Conservation (phyloP, 64 coral and sea anemone genomes). For the Montipora capricornis region DNA sequence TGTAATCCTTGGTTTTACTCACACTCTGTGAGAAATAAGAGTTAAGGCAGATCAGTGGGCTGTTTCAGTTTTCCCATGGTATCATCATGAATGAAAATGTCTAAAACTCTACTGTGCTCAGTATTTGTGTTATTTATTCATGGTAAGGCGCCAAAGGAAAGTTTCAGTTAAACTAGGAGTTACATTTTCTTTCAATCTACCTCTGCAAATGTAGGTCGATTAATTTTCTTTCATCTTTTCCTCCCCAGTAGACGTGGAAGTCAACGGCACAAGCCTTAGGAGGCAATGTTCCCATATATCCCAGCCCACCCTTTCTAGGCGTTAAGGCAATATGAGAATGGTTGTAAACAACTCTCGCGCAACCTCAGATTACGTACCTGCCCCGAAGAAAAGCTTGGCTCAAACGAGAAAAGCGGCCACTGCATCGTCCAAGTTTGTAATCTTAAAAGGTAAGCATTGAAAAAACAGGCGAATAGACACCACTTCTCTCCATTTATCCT, state of each 20-base stretch:
- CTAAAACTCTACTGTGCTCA: too few species aligned
- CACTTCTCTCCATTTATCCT: not conserved
- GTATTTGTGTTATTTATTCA: too few species aligned
- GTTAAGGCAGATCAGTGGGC: too few species aligned
- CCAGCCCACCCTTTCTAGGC: not conserved
- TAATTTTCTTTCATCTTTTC: too few species aligned
- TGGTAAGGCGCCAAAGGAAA: not conserved
- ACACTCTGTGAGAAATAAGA: too few species aligned
- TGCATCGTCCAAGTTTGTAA: not conserved
- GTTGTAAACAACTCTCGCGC: constrained; percentile 22
- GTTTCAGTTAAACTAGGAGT: not conserved
- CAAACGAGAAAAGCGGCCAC: not conserved
- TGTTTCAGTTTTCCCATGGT: too few species aligned
- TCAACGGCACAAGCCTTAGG: too few species aligned
- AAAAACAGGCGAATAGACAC: not conserved
- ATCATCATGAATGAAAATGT: too few species aligned
- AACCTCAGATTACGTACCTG: not conserved
- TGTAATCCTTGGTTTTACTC: too few species aligned
- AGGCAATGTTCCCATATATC: not conserved
- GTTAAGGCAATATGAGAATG: constrained; percentile 11
- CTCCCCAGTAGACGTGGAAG: not conserved
- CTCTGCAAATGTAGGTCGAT: too few species aligned
- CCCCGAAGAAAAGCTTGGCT: not conserved
- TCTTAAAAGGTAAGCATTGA: not conserved
- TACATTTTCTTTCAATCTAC: not conserved